A percentile compares a stretch with the other conserved stretches of the same genome.
Evolutionary conservation across 2,888 invertebrate genomes (phyloP).

Genomic region (Sclerodermus sp.): DNA sequence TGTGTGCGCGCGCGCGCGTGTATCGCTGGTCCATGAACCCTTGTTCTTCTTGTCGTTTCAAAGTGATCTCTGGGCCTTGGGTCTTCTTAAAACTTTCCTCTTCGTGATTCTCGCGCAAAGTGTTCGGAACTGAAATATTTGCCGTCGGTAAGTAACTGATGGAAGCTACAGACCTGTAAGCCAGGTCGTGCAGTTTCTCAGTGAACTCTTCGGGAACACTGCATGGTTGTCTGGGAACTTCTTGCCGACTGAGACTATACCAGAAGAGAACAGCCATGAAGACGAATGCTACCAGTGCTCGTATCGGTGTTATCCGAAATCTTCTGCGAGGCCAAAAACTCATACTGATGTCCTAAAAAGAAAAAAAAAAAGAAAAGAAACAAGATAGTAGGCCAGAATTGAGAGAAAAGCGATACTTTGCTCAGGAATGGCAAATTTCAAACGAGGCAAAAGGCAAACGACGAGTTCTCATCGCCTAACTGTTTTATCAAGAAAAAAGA

Average conservation of each 20-base stretch:
- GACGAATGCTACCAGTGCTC: constrained; percentile 41
- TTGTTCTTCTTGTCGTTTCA: too few relatives aligned
- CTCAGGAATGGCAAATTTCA: background rate
- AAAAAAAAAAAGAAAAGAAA: background rate
- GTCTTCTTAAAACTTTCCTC: too few relatives aligned
- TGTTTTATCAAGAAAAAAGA: too few relatives aligned
- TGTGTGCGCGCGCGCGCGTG: too few relatives aligned
- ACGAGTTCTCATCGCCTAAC: too few relatives aligned
- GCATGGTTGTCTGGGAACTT: constrained; percentile 40
- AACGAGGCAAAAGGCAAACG: too few relatives aligned
- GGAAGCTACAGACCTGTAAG: constrained; percentile 34
- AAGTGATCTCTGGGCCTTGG: too few relatives aligned
- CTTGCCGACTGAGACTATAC: constrained; percentile 45
- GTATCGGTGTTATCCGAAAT: constrained; percentile 45
- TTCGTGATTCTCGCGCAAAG: too few relatives aligned
- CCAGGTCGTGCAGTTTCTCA: constrained; percentile 44
- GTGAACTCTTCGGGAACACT: constrained; percentile 49
- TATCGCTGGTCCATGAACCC: too few relatives aligned
- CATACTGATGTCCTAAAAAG: constrained; percentile 42
- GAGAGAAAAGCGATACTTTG: too few relatives aligned
- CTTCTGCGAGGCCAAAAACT: constrained; percentile 46
- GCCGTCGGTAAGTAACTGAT: constrained; percentile 2
- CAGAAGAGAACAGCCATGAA: constrained; percentile 42
- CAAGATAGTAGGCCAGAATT: too few relatives aligned
- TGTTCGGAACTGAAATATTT: background rate